Evolutionary conservation across 1,140 invertebrate genomes (phyloP).

Genomic region (Protaetia brevitarsis): DNA sequence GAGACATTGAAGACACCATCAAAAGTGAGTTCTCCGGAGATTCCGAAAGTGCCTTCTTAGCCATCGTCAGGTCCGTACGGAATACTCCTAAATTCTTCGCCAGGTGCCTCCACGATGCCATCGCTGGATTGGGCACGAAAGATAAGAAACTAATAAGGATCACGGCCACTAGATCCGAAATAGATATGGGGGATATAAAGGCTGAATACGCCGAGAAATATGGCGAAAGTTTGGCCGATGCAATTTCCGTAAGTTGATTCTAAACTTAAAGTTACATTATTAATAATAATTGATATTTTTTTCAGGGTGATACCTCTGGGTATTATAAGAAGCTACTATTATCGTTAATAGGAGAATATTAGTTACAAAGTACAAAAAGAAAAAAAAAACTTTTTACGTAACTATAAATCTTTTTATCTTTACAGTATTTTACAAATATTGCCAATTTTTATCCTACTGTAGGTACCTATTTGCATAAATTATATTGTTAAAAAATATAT

Average conservation of each 20-base stretch:
- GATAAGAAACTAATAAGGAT: slow-evolving; percentile 84
- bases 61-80: slow-evolving; percentile 70
- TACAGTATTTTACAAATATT: slow-evolving; percentile 6
- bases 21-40: slow-evolving; percentile 66
- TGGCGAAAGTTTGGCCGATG: slow-evolving; percentile 72
- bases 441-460: too few species aligned
- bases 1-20: slow-evolving; percentile 63
- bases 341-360: slow-evolving; percentile 56
- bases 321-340: slow-evolving; percentile 83
- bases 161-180: slow-evolving; percentile 81
- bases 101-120: slow-evolving; percentile 68
- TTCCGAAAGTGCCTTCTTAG: slow-evolving; percentile 59
- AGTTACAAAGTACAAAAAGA: neutral
- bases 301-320: slow-evolving; percentile 81
- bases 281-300: neutral
- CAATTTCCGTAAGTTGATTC: slow-evolving; percentile 65
- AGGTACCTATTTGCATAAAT: too few species aligned
- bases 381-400: neutral
- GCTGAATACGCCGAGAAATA: slow-evolving; percentile 75
- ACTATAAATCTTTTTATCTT: neutral
- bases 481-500: neutral
- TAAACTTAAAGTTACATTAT: neutral
- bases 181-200: slow-evolving; percentile 84
- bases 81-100: slow-evolving; percentile 85
- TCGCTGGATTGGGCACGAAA: slow-evolving; percentile 70